Percentiles rank a stretch among this genome's conserved stretches.
Evolutionary conservation across 1,140 invertebrate genomes (phyloP).

Genomic region (Aphidius gifuensis): DNA sequence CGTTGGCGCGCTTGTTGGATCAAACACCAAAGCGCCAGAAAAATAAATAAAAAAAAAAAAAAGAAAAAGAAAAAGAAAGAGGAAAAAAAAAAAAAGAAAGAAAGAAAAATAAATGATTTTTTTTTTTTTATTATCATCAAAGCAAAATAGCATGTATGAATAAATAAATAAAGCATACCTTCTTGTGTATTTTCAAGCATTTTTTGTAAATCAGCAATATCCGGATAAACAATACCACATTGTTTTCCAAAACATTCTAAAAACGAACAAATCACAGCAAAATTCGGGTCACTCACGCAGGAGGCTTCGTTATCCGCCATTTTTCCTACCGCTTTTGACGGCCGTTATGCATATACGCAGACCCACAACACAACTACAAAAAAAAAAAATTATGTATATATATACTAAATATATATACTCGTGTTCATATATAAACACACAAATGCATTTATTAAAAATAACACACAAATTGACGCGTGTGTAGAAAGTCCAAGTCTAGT

Average conservation of each 20-base stretch:
- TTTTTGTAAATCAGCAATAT: slow-evolving; percentile 78
- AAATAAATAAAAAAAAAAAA: neutral
- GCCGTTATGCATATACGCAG: too few relatives aligned
- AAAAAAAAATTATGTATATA: too few relatives aligned
- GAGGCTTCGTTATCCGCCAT: slow-evolving; percentile 83
- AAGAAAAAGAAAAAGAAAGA: too few relatives aligned
- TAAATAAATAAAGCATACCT: slow-evolving; percentile 60
- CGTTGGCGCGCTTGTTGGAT: too few relatives aligned
- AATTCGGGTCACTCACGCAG: slow-evolving; percentile 92
- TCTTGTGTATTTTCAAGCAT: slow-evolving; percentile 84
- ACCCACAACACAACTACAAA: too few relatives aligned
- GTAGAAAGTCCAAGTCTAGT: too few relatives aligned
- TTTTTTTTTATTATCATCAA: too few relatives aligned
- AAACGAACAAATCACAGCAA: slow-evolving; percentile 92
- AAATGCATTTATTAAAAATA: too few relatives aligned
- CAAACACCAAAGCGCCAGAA: too few relatives aligned
- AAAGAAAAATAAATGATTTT: neutral
- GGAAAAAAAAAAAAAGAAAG: neutral
- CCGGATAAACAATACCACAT: slow-evolving; percentile 72
- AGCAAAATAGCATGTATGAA: slow-evolving; percentile 9
- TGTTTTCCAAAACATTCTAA: slow-evolving; percentile 81
- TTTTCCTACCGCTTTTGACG: slow-evolving; percentile 50
- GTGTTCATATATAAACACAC: too few relatives aligned
- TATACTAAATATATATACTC: too few relatives aligned
- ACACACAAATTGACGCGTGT: too few relatives aligned